A percentile compares a stretch with the other conserved stretches of the same genome.
These are phyloP conservation scores for Pachypanchax playfairii DNA, from an alignment of 2,113 vertebrate species.

Conservation along the genomic window DNA sequence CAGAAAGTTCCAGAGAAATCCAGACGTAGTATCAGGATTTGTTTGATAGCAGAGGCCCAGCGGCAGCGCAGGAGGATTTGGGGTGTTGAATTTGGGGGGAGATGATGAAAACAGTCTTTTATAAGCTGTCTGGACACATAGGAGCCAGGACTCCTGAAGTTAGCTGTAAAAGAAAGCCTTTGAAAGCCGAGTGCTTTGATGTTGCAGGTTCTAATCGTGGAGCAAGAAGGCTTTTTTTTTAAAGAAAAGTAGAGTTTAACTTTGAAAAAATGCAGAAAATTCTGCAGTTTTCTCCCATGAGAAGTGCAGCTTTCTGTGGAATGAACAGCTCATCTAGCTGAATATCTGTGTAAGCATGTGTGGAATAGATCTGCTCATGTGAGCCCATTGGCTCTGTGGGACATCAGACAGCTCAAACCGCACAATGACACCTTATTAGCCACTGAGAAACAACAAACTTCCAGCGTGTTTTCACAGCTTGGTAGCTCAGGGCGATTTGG, in stretches of 20 bases:
- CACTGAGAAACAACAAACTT: constrained; percentile 89
- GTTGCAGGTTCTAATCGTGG: constrained; percentile 79
- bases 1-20: constrained; percentile 83
- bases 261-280: constrained; percentile 32
- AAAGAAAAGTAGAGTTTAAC: constrained; percentile 47
- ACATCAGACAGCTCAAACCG: constrained; percentile 55
- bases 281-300: constrained; percentile 21
- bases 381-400: constrained; percentile 53
- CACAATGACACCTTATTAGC: constrained; percentile 89
- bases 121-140: constrained; percentile 86
- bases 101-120: constrained; percentile 88
- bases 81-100: constrained; percentile 82
- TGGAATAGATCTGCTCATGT: constrained; percentile 37
- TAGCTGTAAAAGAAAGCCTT: constrained; percentile 85
- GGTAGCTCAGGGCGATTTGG: constrained; percentile 81
- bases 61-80: constrained; percentile 82
- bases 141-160: constrained; percentile 81
- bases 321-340: constrained; percentile 1
- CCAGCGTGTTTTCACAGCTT: constrained; percentile 95
- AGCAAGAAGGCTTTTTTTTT: constrained; percentile 65
- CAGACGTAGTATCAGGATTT: constrained; percentile 67
- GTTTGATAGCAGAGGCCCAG: constrained; percentile 83
- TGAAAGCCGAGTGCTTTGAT: constrained; percentile 83
- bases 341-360: constrained; percentile 2
- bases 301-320: constrained; percentile 20